These are phyloP conservation scores for Drosophila mimica DNA, from an alignment of 2,888 invertebrate genomes.

Conservation along the genomic window DNA sequence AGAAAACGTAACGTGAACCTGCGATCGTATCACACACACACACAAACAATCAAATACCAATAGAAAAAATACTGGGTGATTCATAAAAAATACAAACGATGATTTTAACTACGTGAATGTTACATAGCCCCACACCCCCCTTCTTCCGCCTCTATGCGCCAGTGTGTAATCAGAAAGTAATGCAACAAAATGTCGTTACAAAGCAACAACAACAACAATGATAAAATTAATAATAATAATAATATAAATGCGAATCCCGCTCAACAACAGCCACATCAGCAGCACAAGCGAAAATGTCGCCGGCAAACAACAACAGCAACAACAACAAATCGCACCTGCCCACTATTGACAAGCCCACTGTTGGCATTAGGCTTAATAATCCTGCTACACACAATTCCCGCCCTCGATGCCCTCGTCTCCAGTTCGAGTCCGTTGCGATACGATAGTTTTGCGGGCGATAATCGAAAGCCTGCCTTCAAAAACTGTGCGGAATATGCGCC, in stretches of 20 bases:
- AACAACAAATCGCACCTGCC: constrained; percentile 40
- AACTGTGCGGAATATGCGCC: constrained; percentile 94
- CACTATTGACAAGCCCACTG: constrained; percentile 22
- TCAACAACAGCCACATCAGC: constrained; percentile 69
- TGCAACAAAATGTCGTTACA: constrained; percentile 75
- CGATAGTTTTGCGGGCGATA: constrained; percentile 86
- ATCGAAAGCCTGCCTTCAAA: constrained; percentile 94
- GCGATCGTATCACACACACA: constrained; percentile 30
- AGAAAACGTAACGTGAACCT: constrained; percentile 43
- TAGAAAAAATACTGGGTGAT: constrained; percentile 67
- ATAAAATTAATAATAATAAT: constrained; percentile 27
- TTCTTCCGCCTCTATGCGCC: constrained; percentile 9
- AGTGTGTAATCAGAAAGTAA: constrained; percentile 48
- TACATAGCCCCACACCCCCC: constrained; percentile 3
- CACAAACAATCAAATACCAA: constrained; percentile 19
- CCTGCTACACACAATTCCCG: constrained; percentile 15
- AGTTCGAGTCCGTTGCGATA: constrained; percentile 25
- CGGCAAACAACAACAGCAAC: constrained; percentile 12
- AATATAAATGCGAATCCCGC: constrained; percentile 48
- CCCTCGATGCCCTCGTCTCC: constrained; percentile 21
- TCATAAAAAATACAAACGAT: constrained; percentile 45
- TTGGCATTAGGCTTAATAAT: constrained; percentile 26
- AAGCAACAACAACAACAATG: constrained; percentile 16
- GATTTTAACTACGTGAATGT: constrained; percentile 49
- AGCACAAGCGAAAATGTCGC: constrained; percentile 68